phyloP scores from a whole-genome alignment of 2,888 invertebrate species.

The Tuberolachnus salignus region DNA sequence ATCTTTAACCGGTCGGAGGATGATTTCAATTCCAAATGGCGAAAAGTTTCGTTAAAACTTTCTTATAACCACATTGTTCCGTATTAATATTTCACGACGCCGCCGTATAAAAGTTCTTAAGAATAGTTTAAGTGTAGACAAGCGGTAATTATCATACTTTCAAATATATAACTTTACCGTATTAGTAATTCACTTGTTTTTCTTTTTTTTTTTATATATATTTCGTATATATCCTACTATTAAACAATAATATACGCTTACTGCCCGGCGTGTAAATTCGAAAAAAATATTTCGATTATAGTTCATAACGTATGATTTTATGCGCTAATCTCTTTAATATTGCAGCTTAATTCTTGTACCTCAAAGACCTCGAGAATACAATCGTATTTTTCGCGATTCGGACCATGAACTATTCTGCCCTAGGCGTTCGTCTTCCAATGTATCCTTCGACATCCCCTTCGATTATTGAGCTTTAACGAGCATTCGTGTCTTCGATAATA shows the following conservation, averaged over 20 bases:
- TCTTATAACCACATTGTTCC: conserved; percentile 36
- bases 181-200: conserved; percentile 6
- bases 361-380: no score
- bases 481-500: no score
- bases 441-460: no score
- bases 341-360: no score
- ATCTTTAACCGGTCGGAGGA: conserved; percentile 14
- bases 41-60: conserved; percentile 45
- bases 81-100: conserved; percentile 50
- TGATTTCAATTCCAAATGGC: conserved; percentile 39
- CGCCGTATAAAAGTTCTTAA: conserved; percentile 37
- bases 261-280: background rate
- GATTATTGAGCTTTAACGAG: no score
- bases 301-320: no score
- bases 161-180: conserved; percentile 4
- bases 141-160: conserved; percentile 41
- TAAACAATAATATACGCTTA: conserved; percentile 16
- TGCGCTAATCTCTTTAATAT: no score
- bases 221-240: conserved; percentile 20
- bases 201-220: conserved; percentile 3
- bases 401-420: no score
- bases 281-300: conserved; percentile 27
- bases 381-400: no score
- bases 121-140: conserved; percentile 38
- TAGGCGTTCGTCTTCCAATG: no score